Conservation (phyloP, 92 coral and sea anemone species). For the Pocillopora meandrina region DNA sequence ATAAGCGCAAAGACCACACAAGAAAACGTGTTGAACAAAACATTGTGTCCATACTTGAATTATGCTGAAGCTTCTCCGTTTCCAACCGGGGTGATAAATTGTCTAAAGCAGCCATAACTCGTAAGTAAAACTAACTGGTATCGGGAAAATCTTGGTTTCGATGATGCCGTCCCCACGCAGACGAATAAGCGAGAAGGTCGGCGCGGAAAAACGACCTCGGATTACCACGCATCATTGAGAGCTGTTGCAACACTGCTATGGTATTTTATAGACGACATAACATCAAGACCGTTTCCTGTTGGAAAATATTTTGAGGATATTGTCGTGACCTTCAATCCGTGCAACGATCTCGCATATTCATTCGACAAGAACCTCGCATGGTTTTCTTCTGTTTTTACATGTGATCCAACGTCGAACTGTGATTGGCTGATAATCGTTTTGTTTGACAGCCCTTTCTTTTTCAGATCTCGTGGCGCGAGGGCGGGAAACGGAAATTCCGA, state of each 20-base stretch:
- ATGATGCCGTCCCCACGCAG: constrained; percentile 19
- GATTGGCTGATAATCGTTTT: constrained; percentile 8
- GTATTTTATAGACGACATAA: constrained; percentile 32
- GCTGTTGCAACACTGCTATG: constrained; percentile 7
- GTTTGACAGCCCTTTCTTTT: constrained; percentile 23
- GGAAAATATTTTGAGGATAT: background rate
- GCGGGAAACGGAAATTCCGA: constrained; percentile 32
- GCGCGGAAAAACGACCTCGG: constrained; percentile 8
- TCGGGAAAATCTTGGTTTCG: background rate
- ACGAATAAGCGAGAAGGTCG: background rate
- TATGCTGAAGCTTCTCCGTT: constrained; percentile 27
- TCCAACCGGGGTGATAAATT: constrained; percentile 26
- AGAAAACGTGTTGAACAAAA: constrained; percentile 18
- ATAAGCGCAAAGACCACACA: background rate
- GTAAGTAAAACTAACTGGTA: background rate
- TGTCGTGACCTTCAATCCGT: background rate
- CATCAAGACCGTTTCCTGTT: constrained; percentile 27
- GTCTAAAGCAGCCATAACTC: constrained; percentile 18
- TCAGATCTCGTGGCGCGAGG: constrained; percentile 18
- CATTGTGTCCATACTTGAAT: constrained; percentile 22
- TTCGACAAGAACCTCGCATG: constrained; percentile 30
- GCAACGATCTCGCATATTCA: background rate
- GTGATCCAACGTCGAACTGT: constrained; percentile 11
- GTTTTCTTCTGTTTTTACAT: constrained; percentile 36
- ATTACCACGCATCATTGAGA: constrained; percentile 24